A percentile compares a stretch with the other conserved stretches of the same genome.
phyloP scores from a whole-genome alignment of 1,140 invertebrate genomes.

The Caenorhabditis tropicalis region DNA sequence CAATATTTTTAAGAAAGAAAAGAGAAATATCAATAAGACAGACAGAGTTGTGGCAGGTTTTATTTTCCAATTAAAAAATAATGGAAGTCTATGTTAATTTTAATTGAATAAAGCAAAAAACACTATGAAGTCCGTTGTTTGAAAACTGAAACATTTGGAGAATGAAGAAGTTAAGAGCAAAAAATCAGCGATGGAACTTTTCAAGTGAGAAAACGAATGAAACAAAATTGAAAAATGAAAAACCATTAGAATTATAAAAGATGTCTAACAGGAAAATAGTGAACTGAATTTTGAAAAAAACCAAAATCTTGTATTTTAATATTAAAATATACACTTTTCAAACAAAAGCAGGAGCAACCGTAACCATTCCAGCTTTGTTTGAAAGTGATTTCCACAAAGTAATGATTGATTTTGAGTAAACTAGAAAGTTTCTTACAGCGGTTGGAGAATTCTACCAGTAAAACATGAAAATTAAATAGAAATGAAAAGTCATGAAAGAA shows the following conservation, averaged over 20 bases:
- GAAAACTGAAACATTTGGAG: slow-evolving; percentile 24
- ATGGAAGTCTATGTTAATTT: background rate
- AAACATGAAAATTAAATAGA: background rate
- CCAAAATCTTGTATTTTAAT: background rate
- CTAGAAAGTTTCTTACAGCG: slow-evolving; percentile 8
- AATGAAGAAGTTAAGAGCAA: slow-evolving; percentile 29
- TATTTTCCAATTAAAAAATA: background rate
- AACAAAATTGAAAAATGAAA: background rate
- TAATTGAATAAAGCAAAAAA: background rate
- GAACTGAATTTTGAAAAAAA: background rate
- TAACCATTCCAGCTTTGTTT: background rate
- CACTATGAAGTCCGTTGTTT: slow-evolving; percentile 15
- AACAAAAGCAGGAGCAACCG: background rate
- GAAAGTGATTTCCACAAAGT: slow-evolving; percentile 43
- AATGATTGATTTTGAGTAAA: background rate
- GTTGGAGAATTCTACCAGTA: slow-evolving; percentile 28
- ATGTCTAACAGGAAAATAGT: background rate
- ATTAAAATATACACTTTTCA: background rate
- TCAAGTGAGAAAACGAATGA: background rate
- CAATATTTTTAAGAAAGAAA: background rate
- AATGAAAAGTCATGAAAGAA: background rate
- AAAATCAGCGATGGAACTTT: background rate
- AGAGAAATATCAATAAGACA: background rate
- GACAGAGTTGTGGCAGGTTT: background rate
- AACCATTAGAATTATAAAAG: slow-evolving; percentile 1